A percentile compares a stretch with the other conserved stretches of the same genome.
Conservation (phyloP, 2,888 invertebrate species). For the Hypsopygia costalis region DNA sequence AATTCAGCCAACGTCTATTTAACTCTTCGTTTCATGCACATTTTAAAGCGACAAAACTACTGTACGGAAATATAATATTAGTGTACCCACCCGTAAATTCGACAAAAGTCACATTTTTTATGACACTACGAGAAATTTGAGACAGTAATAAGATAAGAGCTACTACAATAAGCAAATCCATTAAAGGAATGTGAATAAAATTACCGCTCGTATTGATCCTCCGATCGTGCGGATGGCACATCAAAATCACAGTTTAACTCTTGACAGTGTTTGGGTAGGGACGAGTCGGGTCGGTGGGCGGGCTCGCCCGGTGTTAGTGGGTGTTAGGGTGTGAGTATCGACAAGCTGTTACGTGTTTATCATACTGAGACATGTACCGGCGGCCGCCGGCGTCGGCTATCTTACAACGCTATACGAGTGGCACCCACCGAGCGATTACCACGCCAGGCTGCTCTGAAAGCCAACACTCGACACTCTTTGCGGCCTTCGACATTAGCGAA, state of each 20-base stretch:
- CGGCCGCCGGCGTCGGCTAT: slow-evolving; percentile 3
- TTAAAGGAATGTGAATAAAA: slow-evolving; percentile 72
- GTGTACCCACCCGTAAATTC: slow-evolving; percentile 76
- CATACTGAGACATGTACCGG: slow-evolving; percentile 24
- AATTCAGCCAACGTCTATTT: slow-evolving; percentile 59
- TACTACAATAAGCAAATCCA: slow-evolving; percentile 78
- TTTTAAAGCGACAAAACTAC: slow-evolving; percentile 78
- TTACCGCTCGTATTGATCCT: slow-evolving; percentile 70
- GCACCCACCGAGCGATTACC: slow-evolving; percentile 35
- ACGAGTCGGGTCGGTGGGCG: slow-evolving; percentile 24
- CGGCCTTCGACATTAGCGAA: slow-evolving; percentile 30
- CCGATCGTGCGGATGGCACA: slow-evolving; percentile 67
- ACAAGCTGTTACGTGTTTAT: slow-evolving; percentile 46
- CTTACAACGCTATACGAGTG: slow-evolving; percentile 14
- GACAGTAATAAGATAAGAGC: slow-evolving; percentile 76
- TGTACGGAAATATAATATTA: slow-evolving; percentile 77
- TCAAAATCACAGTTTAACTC: slow-evolving; percentile 57
- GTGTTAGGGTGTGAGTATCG: slow-evolving; percentile 47
- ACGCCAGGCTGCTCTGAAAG: slow-evolving; percentile 13
- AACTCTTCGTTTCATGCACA: slow-evolving; percentile 67
- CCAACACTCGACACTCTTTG: slow-evolving; percentile 22
- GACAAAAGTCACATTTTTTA: slow-evolving; percentile 62
- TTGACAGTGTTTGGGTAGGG: slow-evolving; percentile 42
- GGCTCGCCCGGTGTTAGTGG: slow-evolving; percentile 38
- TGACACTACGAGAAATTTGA: slow-evolving; percentile 76